Base-by-base conservation (phyloP, 1,140 invertebrate species). In the Caenorhabditis latens region DNA sequence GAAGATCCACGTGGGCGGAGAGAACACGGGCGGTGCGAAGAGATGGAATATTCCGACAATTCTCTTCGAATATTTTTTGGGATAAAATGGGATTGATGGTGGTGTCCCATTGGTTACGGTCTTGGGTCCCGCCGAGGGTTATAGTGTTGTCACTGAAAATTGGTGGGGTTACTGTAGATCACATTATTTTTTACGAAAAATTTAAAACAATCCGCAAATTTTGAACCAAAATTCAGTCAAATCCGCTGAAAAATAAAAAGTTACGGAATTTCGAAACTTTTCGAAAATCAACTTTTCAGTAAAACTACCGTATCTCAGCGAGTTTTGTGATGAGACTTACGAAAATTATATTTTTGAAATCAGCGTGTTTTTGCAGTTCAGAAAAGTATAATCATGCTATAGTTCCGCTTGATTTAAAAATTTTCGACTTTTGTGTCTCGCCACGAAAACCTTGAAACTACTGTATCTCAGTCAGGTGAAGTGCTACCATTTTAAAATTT, bases 71-170 rank as follows among this genome's bases (percentile, higher is more conserved):
- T 97, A 6, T 94, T 94, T 46, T 95, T 93, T 21, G 94, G 93
- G 90, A 97, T 96, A 89, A 96, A 94, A 83, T 94, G 94, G 91
- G 42, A 55, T 95, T 95, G 21, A 96, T 91, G n/a, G 94, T 92
- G 7, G 93, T 92, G 90, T 95, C 95, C 90, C 95, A 96, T 86
- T 95, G 96, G 87, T 96, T 96, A 88, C 95, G 96, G 88, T 96
- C 95, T 19, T 96, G 93, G 40, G 95, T 95, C 0, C 97, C 97
- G 7, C 97, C 97, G 4, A 98, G 91, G 4, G 96, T 97, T n/a
- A 95, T 93, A 19, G 92, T 16, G 94, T 94, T 24, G 94, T 94
- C 90, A 94, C 96, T 93, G 84, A 19, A 89, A 84, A 40, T 40
- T 87, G 32, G 32, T 87, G 87, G 58, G 32, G 16, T 14, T 43